Base-by-base conservation (phyloP, 2,888 invertebrate species). In the Prenolepis imparis region DNA sequence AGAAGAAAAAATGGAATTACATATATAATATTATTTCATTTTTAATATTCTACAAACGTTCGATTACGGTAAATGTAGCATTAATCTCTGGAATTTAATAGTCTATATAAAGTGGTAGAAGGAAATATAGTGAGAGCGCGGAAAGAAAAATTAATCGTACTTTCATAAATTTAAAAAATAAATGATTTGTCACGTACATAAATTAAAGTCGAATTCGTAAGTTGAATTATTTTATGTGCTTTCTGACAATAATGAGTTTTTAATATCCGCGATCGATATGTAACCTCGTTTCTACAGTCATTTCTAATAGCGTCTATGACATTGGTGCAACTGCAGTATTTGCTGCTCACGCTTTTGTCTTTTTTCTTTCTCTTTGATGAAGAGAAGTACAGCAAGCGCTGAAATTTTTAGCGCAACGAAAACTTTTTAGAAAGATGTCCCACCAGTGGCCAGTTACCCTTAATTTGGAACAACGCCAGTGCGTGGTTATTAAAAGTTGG, bases 401-500 rank as follows among this genome's bases (percentile, higher is more conserved):
- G 67, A 82, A 77, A 86, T 86, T 84, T 82, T 80, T 73, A 36
- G 6, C 12, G 36, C 28, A 63, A 39, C 55, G 41, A 52, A 81
- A 89, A 86, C 82, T 87, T 87, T 66, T 67, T 75, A 67, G 55
- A 66, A 86, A 77, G 87, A 86, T 86, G 67, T 86, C 80, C 73
- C 80, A 52, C 80, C 61, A 70, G 82, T 77, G 75, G 82, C 70
- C 86, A 88, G 88, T 87, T 88, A 83, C 32, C 85, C 82, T 88
- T 89, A 87, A 87, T 89, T 89, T 91, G 91, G 90, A 91, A 68
- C 86, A 39, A 39, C 64, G 91, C 90, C 90, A 91, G 86, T 85
- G 83, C 72, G 63, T 64, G 84, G 88, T 87, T 88, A 89, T 90
- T 87, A 89, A 89, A 85, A 88, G 84, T 67, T 81, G 81, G 57